A percentile compares a stretch with the other conserved stretches of the same genome.
Evolutionary conservation across 2,113 vertebrate genomes (phyloP).

Genomic region (Cynocephalus volans): DNA sequence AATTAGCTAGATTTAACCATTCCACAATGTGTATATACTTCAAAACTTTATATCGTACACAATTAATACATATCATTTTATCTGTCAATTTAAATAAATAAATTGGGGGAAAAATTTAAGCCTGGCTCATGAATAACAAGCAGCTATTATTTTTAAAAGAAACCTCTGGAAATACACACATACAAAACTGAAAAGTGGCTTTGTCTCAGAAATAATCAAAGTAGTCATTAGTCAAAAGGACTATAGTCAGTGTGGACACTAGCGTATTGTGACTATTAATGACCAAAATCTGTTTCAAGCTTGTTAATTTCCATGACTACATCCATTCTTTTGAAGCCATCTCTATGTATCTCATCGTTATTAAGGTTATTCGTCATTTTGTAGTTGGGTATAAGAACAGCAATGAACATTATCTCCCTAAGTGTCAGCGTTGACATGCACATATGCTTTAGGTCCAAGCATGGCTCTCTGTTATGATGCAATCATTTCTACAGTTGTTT

Average conservation of each 20-base stretch:
- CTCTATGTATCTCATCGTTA: neutral
- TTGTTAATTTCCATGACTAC: neutral
- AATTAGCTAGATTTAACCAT: no score
- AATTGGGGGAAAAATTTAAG: neutral
- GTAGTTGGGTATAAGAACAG: neutral
- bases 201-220: slow-evolving; percentile 58
- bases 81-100: no score
- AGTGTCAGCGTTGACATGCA: neutral
- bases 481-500: neutral
- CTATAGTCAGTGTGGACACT: neutral
- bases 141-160: slow-evolving; percentile 22
- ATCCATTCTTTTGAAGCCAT: neutral
- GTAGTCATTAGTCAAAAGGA: slow-evolving; percentile 55
- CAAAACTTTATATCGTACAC: no score
- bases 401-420: neutral
- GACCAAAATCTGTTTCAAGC: neutral
- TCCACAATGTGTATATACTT: no score
- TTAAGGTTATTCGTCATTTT: slow-evolving; percentile 24
- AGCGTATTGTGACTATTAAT: slow-evolving; percentile 20
- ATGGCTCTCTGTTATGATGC: neutral
- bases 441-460: neutral
- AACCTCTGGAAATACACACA: neutral
- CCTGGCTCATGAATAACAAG: neutral
- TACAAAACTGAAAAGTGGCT: slow-evolving; percentile 29
- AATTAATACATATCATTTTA: no score